A percentile compares a stretch with the other conserved stretches of the same genome.
These are phyloP conservation scores for Campoletis raptor DNA, from an alignment of 2,888 invertebrate genomes.

Conservation along the genomic window DNA sequence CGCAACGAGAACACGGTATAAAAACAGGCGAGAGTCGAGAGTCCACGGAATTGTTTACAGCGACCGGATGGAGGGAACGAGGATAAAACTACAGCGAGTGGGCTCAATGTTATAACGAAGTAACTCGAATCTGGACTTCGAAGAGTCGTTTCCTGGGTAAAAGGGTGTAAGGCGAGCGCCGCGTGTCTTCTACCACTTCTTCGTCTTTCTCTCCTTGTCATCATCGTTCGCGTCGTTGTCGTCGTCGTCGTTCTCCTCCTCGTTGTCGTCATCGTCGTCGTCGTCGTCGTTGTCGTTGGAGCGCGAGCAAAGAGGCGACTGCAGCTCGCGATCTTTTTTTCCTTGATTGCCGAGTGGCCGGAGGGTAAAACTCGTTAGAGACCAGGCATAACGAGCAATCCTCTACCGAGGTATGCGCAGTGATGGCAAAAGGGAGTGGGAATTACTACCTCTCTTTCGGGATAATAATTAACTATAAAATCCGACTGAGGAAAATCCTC, in stretches of 20 bases:
- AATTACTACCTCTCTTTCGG: slow-evolving; percentile 50
- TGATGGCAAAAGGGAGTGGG: slow-evolving; percentile 26
- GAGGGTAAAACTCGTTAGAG: slow-evolving; percentile 73
- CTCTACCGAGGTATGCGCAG: slow-evolving; percentile 48
- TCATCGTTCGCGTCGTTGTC: slow-evolving; percentile 42
- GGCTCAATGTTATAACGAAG: slow-evolving; percentile 67
- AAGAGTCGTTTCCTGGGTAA: slow-evolving; percentile 64
- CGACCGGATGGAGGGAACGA: slow-evolving; percentile 31
- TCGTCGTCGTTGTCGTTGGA: slow-evolving; percentile 51
- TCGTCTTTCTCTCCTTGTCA: slow-evolving; percentile 45
- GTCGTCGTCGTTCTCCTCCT: slow-evolving; percentile 34
- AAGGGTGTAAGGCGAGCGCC: slow-evolving; percentile 66
- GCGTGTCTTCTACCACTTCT: slow-evolving; percentile 41
- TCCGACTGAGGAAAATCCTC: slow-evolving; percentile 62
- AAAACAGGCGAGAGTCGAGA: slow-evolving; percentile 58
- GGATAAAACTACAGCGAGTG: slow-evolving; percentile 38
- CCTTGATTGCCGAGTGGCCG: slow-evolving; percentile 68
- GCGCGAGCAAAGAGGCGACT: slow-evolving; percentile 55
- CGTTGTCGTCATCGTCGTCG: slow-evolving; percentile 42
- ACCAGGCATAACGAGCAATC: slow-evolving; percentile 74
- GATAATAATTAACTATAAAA: slow-evolving; percentile 73
- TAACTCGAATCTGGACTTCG: slow-evolving; percentile 68
- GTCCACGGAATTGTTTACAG: slow-evolving; percentile 67
- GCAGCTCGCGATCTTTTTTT: slow-evolving; percentile 62
- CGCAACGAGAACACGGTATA: slow-evolving; percentile 41